A percentile compares a stretch with the other conserved stretches of the same genome.
These are phyloP conservation scores for Bradypodion pumilum DNA, from an alignment of 2,797 vertebrate species.

Conservation along the genomic window DNA sequence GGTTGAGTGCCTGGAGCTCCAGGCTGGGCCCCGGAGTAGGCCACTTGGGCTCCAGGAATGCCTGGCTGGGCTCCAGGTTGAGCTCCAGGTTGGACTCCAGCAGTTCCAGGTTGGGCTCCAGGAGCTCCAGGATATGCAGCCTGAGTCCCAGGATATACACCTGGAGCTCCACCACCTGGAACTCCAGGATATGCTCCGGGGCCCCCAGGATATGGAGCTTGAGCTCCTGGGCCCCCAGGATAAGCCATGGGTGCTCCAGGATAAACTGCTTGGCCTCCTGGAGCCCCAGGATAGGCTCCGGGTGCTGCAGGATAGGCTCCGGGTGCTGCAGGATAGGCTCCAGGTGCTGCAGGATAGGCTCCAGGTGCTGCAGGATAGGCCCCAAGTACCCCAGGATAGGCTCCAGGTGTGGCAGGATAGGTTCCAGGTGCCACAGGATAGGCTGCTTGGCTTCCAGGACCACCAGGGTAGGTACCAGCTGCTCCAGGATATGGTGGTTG, in stretches of 20 bases:
- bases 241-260: background rate
- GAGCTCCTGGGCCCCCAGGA: accelerated
- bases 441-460: background rate
- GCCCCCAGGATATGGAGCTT: background rate
- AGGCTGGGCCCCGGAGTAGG: background rate
- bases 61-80: background rate
- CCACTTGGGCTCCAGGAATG: accelerated
- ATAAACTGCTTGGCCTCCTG: accelerated
- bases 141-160: background rate
- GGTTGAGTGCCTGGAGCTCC: background rate
- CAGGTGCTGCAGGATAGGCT: background rate
- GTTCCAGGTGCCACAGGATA: background rate
- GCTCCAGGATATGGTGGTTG: background rate
- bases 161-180: background rate
- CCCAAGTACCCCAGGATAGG: background rate
- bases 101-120: background rate
- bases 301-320: too few species aligned
- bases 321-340: accelerated
- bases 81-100: too few species aligned
- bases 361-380: background rate
- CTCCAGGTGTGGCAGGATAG: background rate
- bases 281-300: background rate
- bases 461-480: background rate
- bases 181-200: background rate
- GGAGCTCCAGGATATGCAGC: background rate